phyloP scores from a whole-genome alignment of 1,140 invertebrate species.

The Whitmania pigra region DNA sequence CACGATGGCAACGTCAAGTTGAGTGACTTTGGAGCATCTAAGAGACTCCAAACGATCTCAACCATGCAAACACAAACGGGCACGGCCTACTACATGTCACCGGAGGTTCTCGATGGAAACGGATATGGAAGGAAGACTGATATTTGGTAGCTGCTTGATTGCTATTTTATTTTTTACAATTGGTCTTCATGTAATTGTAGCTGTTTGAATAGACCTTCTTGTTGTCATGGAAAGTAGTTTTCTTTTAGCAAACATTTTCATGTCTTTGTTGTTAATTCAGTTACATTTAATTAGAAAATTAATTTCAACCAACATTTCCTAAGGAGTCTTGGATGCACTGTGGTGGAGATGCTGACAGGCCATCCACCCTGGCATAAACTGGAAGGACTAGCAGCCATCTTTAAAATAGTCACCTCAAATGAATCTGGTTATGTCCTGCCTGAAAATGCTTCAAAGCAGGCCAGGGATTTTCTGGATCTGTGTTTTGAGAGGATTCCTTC shows the following conservation, averaged over 20 bases:
- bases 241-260: too few species aligned
- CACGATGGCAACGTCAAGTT: slow-evolving; percentile 37
- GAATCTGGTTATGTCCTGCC: slow-evolving; percentile 37
- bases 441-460: slow-evolving; percentile 26
- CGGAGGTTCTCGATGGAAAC: slow-evolving; percentile 42
- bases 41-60: slow-evolving; percentile 38
- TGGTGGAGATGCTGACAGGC: slow-evolving; percentile 41
- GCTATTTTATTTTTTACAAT: background rate
- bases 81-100: slow-evolving; percentile 43
- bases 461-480: slow-evolving; percentile 32
- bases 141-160: slow-evolving; percentile 36
- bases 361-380: slow-evolving; percentile 39
- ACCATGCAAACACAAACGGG: slow-evolving; percentile 31
- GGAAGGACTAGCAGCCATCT: slow-evolving; percentile 41
- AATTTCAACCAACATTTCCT: too few species aligned
- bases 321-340: slow-evolving; percentile 42
- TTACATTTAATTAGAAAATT: too few species aligned
- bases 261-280: too few species aligned
- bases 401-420: slow-evolving; percentile 39
- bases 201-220: too few species aligned
- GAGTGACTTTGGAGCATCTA: slow-evolving; percentile 44
- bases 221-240: too few species aligned
- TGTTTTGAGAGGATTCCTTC: slow-evolving; percentile 32
- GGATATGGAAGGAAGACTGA: slow-evolving; percentile 41
- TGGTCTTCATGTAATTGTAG: too few species aligned